phyloP scores from a whole-genome alignment of 2,113 vertebrate genomes.

The Pardalotus punctatus region DNA sequence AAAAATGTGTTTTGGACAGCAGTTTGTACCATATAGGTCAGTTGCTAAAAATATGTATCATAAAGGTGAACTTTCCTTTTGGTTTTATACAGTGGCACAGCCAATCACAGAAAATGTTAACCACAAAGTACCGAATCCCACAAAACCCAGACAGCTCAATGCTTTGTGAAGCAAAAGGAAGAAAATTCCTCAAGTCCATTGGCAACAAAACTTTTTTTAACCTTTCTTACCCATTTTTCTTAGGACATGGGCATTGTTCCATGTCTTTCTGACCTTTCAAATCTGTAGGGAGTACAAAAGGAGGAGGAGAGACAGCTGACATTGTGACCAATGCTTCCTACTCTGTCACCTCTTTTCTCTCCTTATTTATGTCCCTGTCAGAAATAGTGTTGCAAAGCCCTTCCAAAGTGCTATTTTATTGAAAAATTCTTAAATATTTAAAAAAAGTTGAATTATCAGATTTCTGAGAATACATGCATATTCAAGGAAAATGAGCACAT shows the following conservation, averaged over 20 bases:
- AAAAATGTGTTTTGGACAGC: background rate
- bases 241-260: background rate
- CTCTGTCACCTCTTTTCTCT: background rate
- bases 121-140: background rate
- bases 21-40: background rate
- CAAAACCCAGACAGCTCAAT: background rate
- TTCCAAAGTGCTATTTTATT: background rate
- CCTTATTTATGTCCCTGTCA: background rate
- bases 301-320: background rate
- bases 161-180: background rate
- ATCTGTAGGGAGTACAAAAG: background rate
- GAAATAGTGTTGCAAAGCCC: background rate
- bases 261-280: background rate
- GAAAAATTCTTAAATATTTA: background rate
- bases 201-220: background rate
- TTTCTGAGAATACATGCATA: background rate
- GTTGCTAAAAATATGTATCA: conserved; percentile 15
- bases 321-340: background rate
- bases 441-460: background rate
- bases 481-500: background rate
- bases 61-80: conserved; percentile 8
- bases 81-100: background rate
- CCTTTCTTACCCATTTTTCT: background rate
- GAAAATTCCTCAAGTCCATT: background rate
- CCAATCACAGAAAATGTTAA: conserved; percentile 50